A percentile compares a stretch with the other conserved stretches of the same genome.
Conservation (phyloP, 2,888 invertebrate species). For the Leucozona laternaria region DNA sequence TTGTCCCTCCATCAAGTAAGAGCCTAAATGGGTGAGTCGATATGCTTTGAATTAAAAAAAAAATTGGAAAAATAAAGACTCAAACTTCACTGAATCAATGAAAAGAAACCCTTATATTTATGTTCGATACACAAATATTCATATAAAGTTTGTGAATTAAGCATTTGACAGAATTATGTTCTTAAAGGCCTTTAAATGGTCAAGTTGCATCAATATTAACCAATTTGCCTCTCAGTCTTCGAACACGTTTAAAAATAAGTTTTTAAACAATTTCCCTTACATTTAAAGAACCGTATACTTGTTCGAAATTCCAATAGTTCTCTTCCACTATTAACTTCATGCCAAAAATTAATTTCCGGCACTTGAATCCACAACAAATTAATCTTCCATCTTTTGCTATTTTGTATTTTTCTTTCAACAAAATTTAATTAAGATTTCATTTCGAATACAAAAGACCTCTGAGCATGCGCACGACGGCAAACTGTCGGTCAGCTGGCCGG, state of each 20-base stretch:
- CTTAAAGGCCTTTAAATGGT: no score
- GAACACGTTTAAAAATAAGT: background rate
- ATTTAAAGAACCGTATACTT: background rate
- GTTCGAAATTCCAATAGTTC: background rate
- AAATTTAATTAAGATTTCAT: slow-evolving; percentile 69
- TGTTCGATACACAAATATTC: no score
- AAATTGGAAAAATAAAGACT: no score
- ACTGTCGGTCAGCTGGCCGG: no score
- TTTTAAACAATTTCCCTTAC: background rate
- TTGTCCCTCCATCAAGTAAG: no score
- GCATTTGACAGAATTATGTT: no score
- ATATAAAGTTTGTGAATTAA: no score
- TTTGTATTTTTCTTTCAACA: slow-evolving; percentile 35
- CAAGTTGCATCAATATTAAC: background rate
- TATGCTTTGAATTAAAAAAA: no score
- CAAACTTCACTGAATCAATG: no score
- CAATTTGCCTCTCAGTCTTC: background rate
- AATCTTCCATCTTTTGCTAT: background rate
- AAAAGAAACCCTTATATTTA: no score
- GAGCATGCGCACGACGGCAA: slow-evolving; percentile 18
- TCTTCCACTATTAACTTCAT: background rate
- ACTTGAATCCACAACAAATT: slow-evolving; percentile 31
- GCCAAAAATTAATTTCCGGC: slow-evolving; percentile 25
- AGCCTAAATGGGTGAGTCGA: no score
- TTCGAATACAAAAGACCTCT: slow-evolving; percentile 36